Base-by-base conservation (phyloP, 2,113 vertebrate species). In the Salvelinus namaycush region DNA sequence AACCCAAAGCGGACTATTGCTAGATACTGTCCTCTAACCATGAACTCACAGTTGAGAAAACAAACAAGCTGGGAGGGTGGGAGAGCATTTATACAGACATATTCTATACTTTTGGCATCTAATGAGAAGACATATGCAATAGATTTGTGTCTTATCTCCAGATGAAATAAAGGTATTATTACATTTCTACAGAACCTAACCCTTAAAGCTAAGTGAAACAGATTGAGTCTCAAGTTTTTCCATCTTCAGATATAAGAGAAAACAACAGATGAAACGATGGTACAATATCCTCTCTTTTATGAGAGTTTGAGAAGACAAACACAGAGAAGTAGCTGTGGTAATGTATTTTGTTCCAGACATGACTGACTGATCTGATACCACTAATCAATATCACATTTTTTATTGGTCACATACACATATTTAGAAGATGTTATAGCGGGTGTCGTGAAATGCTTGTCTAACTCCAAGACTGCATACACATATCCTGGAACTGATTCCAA, bases 391-490 rank as follows among this genome's bases (percentile, higher is more conserved):
- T 44, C 39, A 9, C 9, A 9, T 8, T 44, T 44, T 44, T 44
- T 44, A 44, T 12, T 44, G 39, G 39, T 44, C 39, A 44, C 39
- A 44, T 44, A 44, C 39, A 44, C 8, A 11, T 44, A 44, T 44
- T 44, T 44, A 2, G 39, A 8, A 44, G 8, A 44, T 44, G 39
- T 44, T 44, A 44, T 44, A 9, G 39, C 2, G 39, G 39, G 39
- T 44, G 39, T 44, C 7, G 39, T 7, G 39, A 44, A 44, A 44
- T 44, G 39, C 39, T 83, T 81, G 79, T 80, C 67, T 73, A 76
- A 16, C 49, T 54, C 49, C 49, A 54, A 5, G 49, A 54, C 49
- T 54, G 49, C 49, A 54, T 54, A 16, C 49, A 54, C 51, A 54
- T 54, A 54, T 18, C 12, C 51, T 54, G 51, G 16, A 54, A 54